These are phyloP conservation scores for Incurvaria masculella DNA, from an alignment of 2,888 invertebrate genomes.

Conservation along the genomic window DNA sequence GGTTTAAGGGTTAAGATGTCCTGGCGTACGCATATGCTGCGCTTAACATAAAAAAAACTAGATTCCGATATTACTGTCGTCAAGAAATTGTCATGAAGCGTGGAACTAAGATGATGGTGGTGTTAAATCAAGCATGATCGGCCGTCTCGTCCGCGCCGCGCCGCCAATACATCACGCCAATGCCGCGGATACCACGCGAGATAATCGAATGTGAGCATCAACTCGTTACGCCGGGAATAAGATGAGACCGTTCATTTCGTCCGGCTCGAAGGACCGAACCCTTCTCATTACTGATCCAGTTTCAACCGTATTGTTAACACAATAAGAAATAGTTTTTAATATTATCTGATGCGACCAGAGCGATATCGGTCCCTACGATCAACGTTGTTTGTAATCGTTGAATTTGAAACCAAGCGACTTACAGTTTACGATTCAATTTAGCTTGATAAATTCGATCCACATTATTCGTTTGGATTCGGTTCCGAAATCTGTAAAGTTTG, in stretches of 20 bases:
- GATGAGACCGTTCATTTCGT: slow-evolving; percentile 36
- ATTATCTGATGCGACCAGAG: background rate
- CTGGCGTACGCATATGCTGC: no score
- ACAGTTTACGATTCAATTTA: background rate
- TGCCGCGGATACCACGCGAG: slow-evolving; percentile 54
- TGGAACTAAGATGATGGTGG: slow-evolving; percentile 48
- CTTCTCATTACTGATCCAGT: slow-evolving; percentile 16
- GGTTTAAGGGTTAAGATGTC: no score
- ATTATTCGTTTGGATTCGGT: background rate
- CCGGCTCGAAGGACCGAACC: slow-evolving; percentile 30
- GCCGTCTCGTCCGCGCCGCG: slow-evolving; percentile 52
- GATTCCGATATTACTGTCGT: no score
- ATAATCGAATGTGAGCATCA: slow-evolving; percentile 57
- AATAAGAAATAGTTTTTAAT: background rate
- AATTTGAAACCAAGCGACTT: background rate
- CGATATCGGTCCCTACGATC: background rate
- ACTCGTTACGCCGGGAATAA: slow-evolving; percentile 55
- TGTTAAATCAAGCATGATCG: slow-evolving; percentile 50
- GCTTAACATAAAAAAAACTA: no score
- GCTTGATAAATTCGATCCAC: background rate
- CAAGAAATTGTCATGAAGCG: no score
- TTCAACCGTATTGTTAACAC: slow-evolving; percentile 12
- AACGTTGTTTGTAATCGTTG: background rate
- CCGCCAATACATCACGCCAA: slow-evolving; percentile 55
- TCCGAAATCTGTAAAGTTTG: slow-evolving; percentile 47